A percentile compares a stretch with the other conserved stretches of the same genome.
Evolutionary conservation across 2,113 vertebrate genomes (phyloP).

Genomic region (human): GRCh38 chr19:55212501-55213000

Average conservation of each 20-base stretch:
- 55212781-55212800: neutral
- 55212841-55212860: neutral
- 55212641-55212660: no score
- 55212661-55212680: no score
- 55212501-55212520: neutral
- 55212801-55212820: neutral
- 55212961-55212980: neutral
- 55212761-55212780: no score
- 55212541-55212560: no score
- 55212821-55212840: neutral
- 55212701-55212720: neutral
- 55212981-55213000: neutral
- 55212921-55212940: neutral
- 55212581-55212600: neutral
- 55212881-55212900: neutral
- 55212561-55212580: neutral
- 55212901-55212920: neutral
- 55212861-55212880: neutral
- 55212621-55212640: no score
- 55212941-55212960: neutral
- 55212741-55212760: neutral
- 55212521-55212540: neutral
- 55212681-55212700: neutral
- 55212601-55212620: neutral
- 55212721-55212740: neutral